These are phyloP conservation scores for Dolichomitus sp. DNA, from an alignment of 2,888 invertebrate genomes.

Conservation along the genomic window DNA sequence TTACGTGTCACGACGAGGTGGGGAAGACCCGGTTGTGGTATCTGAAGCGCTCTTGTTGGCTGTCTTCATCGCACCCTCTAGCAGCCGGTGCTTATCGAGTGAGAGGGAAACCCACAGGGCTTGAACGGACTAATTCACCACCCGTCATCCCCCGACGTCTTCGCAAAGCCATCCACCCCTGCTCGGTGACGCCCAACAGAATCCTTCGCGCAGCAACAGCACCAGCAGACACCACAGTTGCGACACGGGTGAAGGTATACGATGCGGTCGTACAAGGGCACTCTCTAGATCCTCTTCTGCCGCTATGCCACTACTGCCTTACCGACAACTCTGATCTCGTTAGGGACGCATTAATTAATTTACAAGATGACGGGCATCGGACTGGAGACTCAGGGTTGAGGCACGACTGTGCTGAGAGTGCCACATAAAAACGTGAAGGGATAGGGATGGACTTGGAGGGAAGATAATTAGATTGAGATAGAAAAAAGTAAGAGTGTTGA, in stretches of 20 bases:
- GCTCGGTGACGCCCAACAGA: conserved; percentile 48
- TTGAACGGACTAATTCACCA: conserved; percentile 81
- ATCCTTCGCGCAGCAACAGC: conserved; percentile 48
- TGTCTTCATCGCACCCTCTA: conserved; percentile 7
- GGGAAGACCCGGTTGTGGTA: conserved; percentile 41
- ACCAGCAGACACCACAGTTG: conserved; percentile 47
- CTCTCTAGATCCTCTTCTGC: conserved; percentile 71
- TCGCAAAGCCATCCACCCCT: conserved; percentile 53
- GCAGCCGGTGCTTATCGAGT: conserved; percentile 28
- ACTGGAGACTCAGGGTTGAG: conserved; percentile 55
- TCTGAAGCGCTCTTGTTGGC: conserved; percentile 35
- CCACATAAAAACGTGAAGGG: conserved; percentile 57
- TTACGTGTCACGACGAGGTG: conserved; percentile 17
- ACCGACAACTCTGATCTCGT: conserved; percentile 85
- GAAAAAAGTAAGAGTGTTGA: conserved; percentile 40
- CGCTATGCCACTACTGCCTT: conserved; percentile 72
- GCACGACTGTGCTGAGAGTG: conserved; percentile 67
- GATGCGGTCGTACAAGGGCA: conserved; percentile 72
- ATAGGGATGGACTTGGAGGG: conserved; percentile 42
- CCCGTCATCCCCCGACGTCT: conserved; percentile 58
- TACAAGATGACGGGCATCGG: conserved; percentile 79
- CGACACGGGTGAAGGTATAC: conserved; percentile 2
- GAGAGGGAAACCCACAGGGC: conserved; percentile 53
- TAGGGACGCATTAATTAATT: conserved; percentile 84
- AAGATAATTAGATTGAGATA: conserved; percentile 51